phyloP scores from a whole-genome alignment of 2,113 vertebrate genomes.

The Etheostoma cragini region DNA sequence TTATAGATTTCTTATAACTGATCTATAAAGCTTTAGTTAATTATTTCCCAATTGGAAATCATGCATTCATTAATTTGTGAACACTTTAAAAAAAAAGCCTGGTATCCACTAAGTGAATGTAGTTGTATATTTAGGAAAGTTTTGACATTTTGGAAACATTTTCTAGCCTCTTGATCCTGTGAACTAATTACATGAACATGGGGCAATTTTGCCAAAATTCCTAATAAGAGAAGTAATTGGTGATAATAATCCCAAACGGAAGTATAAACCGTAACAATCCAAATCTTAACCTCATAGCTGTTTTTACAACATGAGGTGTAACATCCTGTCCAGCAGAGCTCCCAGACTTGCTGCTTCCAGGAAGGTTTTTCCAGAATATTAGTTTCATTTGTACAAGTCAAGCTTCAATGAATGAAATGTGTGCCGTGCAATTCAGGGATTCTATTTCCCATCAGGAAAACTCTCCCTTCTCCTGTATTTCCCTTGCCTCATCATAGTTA shows the following conservation, averaged over 20 bases:
- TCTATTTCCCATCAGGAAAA: conserved; percentile 9
- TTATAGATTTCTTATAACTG: neutral
- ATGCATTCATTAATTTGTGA: neutral
- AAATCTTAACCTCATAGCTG: neutral
- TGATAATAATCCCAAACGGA: neutral
- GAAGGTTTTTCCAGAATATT: neutral
- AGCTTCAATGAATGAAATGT: neutral
- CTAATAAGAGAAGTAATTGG: neutral
- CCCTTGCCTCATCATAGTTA: conserved; percentile 38
- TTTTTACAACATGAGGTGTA: neutral
- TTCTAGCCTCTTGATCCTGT: neutral
- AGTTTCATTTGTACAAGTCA: neutral
- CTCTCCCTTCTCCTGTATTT: conserved; percentile 28
- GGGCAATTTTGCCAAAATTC: neutral
- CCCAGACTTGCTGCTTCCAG: neutral
- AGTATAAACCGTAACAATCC: neutral
- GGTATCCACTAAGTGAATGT: neutral
- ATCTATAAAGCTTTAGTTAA: neutral
- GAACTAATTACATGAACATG: neutral
- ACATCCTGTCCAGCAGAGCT: neutral
- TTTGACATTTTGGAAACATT: no score
- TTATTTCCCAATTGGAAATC: neutral
- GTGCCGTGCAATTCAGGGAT: neutral
- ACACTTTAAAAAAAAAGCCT: no score
- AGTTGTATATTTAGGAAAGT: neutral